Conservation (phyloP, 1,140 invertebrate genomes). For the Linepithema humile region DNA sequence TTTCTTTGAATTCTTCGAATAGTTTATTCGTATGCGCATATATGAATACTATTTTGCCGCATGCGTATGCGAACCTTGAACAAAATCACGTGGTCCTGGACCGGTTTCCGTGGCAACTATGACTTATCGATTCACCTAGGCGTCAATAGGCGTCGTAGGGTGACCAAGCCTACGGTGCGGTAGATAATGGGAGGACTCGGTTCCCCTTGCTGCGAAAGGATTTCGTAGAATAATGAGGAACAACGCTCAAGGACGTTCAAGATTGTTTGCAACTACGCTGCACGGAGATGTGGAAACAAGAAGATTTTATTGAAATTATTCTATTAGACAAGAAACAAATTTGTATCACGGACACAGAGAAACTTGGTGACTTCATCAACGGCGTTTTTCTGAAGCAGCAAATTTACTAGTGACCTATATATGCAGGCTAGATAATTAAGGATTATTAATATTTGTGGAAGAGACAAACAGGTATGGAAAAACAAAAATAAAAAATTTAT, state of each 20-base stretch:
- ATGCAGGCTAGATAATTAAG: not conserved
- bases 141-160: not conserved
- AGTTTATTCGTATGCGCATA: not conserved
- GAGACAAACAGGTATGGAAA: too few species aligned
- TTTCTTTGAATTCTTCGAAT: too few species aligned
- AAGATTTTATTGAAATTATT: not conserved
- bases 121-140: constrained; percentile 35
- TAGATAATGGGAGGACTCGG: not conserved
- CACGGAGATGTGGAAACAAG: not conserved
- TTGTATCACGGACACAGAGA: not conserved
- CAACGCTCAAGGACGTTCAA: not conserved
- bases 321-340: not conserved
- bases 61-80: constrained; percentile 13
- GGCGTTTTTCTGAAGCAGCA: not conserved
- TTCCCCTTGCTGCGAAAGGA: not conserved
- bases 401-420: not conserved
- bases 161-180: not conserved
- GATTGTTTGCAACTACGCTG: not conserved
- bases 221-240: not conserved
- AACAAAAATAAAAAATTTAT: not conserved
- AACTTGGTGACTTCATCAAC: not conserved
- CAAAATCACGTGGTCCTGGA: not conserved
- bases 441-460: not conserved
- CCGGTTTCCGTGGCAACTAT: constrained; percentile 43
- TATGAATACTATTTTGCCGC: not conserved